Base-by-base conservation (phyloP, 2,113 vertebrate species). In the Passer montanus region DNA sequence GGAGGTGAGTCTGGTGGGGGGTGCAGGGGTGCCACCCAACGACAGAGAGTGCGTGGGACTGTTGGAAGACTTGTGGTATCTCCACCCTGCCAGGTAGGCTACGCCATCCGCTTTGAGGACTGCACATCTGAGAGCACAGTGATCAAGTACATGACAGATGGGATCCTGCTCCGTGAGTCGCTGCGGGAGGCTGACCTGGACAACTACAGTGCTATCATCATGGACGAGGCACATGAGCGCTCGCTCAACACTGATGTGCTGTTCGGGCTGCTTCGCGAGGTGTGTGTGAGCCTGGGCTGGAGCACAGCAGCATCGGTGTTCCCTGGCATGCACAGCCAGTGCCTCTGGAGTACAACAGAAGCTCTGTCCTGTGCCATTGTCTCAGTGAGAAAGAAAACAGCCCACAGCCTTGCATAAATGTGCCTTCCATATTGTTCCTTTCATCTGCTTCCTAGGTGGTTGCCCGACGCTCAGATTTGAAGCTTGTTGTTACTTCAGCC, bases 131-230 rank as follows among this genome's bases (percentile, higher is more conserved):
- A 99, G 97, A 99, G 98, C 88, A 99, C 99, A 0, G 96, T 99
- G 90, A 99, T 99, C 82, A 99, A 99, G 81, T 99, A 99, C 98
- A 99, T 99, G 99, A 99, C 99, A 0, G 99, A 99, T 2, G 99
- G 99, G 33, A 99, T 99, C 96, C 97, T 99, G 72, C 98, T 99
- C n/a, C 98, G 99, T 7, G 99, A 99, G 97, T 99, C 99, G 0
- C 98, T 99, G 93, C 98, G 99, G 18, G 99, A 99, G 93, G 99
- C 99, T 0, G 99, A 99, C 93, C 97, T 99, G 94, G 99, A 99
- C 95, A 99, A 99, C 97, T 99, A 99, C 95, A 99, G 99, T 0
- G 99, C 99, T 5, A 98, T 99, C 81, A 99, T 99, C 95, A 99
- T 99, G 99, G 99, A 99, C 0, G 99, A 99, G 95, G 99, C 99